Base-by-base conservation (phyloP, 2,888 invertebrate species). In the Helleia helle region DNA sequence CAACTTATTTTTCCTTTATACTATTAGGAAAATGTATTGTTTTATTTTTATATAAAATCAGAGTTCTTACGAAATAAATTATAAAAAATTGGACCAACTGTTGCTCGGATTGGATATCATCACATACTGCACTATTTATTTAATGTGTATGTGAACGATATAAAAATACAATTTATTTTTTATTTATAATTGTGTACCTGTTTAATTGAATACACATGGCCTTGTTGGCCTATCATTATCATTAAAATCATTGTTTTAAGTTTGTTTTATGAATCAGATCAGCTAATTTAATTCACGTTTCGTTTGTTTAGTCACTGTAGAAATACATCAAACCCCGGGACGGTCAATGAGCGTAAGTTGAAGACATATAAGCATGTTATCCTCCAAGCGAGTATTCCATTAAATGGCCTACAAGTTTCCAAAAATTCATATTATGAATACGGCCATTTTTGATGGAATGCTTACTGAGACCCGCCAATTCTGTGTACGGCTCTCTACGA, bases 291-390 rank as follows among this genome's bases (percentile, higher is more conserved):
- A 34, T 12, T 12, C 49, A 49, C 47, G 44, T 50, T 52, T 48
- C 50, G 41, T 56, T 53, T 52, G 40, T 55, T 54, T 50, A 54
- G 50, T 56, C 45, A 44, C 43, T 50, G 51, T 56, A 43, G 53
- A 57, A 48, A 50, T 56, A 44, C 58, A 58, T 47, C 54, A 52
- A 48, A 41, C 31, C 38, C 45, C 48, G 42, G 52, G 49, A 50
- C 42, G 49, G 39, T 52, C 31, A 36, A 47, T 49, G 44, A 43
- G 48, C 49, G 56, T 54, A 54, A 55, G 56, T 58, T 44, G 43
- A 47, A 42, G 39, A 44, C 41, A 46, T 48, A 41, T 50, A 47
- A 52, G 47, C 48, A 48, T 42, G 49, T 51, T 41, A 41, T 50
- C 18, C 24, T 39, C 36, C 31, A 39, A 36, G 47, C 38, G 27